Conservation (phyloP, 2,797 vertebrate genomes). For the Bufotes viridis region DNA sequence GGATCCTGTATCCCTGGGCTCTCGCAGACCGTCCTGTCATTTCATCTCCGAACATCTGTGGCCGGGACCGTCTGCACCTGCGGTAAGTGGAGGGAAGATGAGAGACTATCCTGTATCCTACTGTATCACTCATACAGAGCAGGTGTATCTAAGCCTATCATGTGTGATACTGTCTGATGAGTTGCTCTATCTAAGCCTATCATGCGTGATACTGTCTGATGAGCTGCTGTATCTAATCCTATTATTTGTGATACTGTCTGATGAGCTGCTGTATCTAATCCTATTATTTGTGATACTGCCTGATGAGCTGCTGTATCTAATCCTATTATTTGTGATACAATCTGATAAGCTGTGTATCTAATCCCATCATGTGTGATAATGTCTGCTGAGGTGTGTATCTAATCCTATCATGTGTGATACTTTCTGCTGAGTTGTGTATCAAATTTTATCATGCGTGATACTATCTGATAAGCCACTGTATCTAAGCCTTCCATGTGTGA, state of each 20-base stretch:
- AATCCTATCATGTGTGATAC: no score
- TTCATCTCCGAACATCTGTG: not conserved
- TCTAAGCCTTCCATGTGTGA: no score
- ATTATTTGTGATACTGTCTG: not conserved
- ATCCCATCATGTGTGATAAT: no score
- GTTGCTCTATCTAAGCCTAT: not conserved
- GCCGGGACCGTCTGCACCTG: not conserved
- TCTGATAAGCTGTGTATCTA: no score
- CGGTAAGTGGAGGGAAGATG: conserved; percentile 32
- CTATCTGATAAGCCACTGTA: no score
- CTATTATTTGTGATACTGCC: not conserved
- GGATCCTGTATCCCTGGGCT: conserved; percentile 64
- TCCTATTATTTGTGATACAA: not conserved
- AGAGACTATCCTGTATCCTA: not conserved
- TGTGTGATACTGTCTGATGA: not conserved
- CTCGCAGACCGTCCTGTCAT: conserved; percentile 55
- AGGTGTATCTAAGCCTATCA: not conserved
- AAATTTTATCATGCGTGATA: no score
- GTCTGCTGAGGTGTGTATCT: no score
- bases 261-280: not conserved
- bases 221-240: not conserved
- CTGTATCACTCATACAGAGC: not conserved
- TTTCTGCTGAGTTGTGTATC: no score
- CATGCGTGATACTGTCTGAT: not conserved
- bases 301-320: not conserved